Evolutionary conservation across 2,888 invertebrate genomes (phyloP), one percentile per base, ranked within the genome.

Genomic region (Crossocerus cetratus): DNA sequence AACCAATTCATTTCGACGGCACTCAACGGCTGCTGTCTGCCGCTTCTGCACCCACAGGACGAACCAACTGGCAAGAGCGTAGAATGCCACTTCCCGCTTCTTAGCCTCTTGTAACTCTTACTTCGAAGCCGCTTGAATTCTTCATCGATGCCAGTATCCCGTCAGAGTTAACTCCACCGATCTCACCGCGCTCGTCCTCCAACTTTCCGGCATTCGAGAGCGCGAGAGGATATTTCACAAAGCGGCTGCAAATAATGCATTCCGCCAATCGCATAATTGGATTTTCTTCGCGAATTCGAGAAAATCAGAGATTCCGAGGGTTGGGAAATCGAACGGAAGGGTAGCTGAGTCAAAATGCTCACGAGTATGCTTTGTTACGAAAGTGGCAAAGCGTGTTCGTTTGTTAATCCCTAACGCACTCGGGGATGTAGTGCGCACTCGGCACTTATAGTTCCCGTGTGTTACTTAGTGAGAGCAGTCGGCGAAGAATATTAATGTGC

Each of bases 1-100:
- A 74, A 75, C 66, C 60, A 69, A 75, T 75, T 14, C 49, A 49
- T 49, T 49, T 49, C 49, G 49, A 49, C 49, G 14, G 49, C 16
- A 49, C 49, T 49, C 49, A 49, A 49, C 49, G 49, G 43, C 49
- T 32, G 8, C 32, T 49, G 49, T 49, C 49, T 16, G 3, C 4
- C 16, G 13, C n/a, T 49, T 49, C 49, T 16, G 4, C 4, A 4
- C 49, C 16, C n/a, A 11, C 49, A 16, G 13, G 3, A 49, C 16
- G 49, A 16, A 49, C 49, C 49, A 49, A 49, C 49, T 16, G 49
- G 49, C 49, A 16, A 49, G 13, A 4, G 5, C 49, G 49, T 49
- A 16, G 49, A 49, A 49, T 49, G 14, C n/a, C 49, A 49, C 49
- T 49, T 32, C 49, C n/a, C 49, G 13, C n/a, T 49, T 49, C 49